Percentiles rank a stretch among this genome's conserved stretches.
Evolutionary conservation across 2,888 invertebrate genomes (phyloP).

Genomic region (Tromatobia lineatoria): DNA sequence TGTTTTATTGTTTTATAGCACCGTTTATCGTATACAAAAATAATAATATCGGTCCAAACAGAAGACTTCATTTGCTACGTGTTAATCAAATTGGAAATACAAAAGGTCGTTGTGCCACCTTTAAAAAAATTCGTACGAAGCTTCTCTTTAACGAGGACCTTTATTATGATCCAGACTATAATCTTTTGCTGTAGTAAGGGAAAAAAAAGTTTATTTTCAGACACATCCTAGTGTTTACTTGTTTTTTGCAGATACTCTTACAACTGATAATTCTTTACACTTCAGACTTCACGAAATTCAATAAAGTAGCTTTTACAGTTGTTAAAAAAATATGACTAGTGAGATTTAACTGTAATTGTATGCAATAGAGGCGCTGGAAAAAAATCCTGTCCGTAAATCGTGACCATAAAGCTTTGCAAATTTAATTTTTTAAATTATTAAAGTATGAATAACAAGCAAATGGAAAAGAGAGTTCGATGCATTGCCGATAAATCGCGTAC

Average conservation of each 20-base stretch:
- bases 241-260: neutral
- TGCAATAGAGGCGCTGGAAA: neutral
- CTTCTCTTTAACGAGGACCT: too few species aligned
- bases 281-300: neutral
- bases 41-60: too few species aligned
- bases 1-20: too few species aligned
- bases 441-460: constrained; percentile 3
- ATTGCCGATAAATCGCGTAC: constrained; percentile 47
- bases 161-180: too few species aligned
- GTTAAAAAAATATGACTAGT: neutral
- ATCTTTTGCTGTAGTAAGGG: too few species aligned
- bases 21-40: too few species aligned
- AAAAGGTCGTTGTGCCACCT: too few species aligned
- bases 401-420: neutral
- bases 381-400: neutral
- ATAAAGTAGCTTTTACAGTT: neutral
- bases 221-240: too few species aligned
- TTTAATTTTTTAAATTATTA: constrained; percentile 4
- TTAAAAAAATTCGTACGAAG: too few species aligned
- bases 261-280: neutral
- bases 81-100: too few species aligned
- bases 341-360: neutral
- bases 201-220: too few species aligned
- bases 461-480: constrained; percentile 1
- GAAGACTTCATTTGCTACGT: too few species aligned